Percentiles rank a stretch among this genome's conserved stretches.
Conservation (phyloP, 2,797 vertebrate species). For the Sebastes steindachneri region DNA sequence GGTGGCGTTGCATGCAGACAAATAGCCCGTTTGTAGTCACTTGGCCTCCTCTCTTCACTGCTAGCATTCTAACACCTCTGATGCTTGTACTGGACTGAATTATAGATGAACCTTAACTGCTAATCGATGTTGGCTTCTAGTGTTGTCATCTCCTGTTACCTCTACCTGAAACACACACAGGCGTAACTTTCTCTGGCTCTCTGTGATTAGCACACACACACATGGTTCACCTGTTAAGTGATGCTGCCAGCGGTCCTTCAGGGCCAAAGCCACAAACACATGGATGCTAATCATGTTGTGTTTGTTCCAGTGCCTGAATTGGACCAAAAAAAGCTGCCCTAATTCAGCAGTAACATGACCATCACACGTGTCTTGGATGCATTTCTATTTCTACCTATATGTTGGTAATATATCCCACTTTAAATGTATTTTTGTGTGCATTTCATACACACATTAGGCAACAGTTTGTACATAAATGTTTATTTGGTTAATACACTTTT, state of each 20-base stretch:
- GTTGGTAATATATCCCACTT: too few species aligned
- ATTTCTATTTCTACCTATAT: too few species aligned
- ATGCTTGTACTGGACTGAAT: conserved; percentile 56
- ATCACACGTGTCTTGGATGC: too few species aligned
- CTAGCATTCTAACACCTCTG: conserved; percentile 54
- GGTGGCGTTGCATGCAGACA: not conserved
- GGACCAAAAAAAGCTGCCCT: too few species aligned
- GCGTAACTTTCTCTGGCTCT: not conserved
- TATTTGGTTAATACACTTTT: too few species aligned
- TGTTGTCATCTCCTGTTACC: conserved; percentile 33
- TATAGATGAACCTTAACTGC: conserved; percentile 62
- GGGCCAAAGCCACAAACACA: not conserved
- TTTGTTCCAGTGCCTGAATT: too few species aligned
- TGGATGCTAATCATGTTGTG: not conserved
- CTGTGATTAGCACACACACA: not conserved
- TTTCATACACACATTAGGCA: too few species aligned
- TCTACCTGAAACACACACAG: not conserved
- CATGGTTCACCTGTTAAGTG: not conserved
- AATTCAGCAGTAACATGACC: too few species aligned
- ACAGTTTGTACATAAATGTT: too few species aligned
- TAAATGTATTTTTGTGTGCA: too few species aligned
- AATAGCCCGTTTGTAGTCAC: conserved; percentile 33
- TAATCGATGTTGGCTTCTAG: conserved; percentile 46
- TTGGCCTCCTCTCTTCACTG: not conserved
- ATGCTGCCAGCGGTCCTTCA: not conserved